These are phyloP conservation scores for Apamea monoglypha DNA, from an alignment of 2,888 invertebrate genomes.

Conservation along the genomic window DNA sequence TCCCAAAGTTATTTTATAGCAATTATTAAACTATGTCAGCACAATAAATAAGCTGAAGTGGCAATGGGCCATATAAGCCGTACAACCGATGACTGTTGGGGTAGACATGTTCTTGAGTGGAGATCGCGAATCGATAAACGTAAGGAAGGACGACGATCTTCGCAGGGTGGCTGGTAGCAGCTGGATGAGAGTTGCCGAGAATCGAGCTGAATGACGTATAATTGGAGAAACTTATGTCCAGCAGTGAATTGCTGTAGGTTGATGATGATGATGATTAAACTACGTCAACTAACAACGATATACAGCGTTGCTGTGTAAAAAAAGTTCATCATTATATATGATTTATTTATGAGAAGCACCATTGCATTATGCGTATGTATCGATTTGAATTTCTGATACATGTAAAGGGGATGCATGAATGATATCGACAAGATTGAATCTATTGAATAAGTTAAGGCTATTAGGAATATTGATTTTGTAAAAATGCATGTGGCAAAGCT, in stretches of 20 bases:
- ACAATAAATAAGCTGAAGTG: neutral
- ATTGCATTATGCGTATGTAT: conserved; percentile 22
- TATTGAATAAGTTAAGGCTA: conserved; percentile 46
- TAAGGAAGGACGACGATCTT: neutral
- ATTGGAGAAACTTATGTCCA: neutral
- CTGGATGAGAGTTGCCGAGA: neutral
- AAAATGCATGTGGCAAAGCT: neutral
- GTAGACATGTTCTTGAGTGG: neutral
- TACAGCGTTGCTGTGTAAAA: neutral
- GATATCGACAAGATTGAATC: conserved; percentile 55
- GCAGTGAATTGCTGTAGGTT: neutral
- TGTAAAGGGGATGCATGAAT: conserved; percentile 43
- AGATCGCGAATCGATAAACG: neutral
- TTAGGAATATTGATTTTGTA: conserved; percentile 23
- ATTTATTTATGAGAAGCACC: conserved; percentile 47
- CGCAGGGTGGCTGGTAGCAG: neutral
- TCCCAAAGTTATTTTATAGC: neutral
- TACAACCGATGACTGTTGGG: neutral
- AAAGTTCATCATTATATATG: conserved; percentile 30
- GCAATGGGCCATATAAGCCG: neutral
- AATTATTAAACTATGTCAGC: conserved; percentile 1
- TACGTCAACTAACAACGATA: neutral
- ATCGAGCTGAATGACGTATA: neutral
- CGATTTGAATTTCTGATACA: conserved; percentile 55
- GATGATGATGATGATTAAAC: neutral